Percentiles rank a stretch among this genome's conserved stretches.
Conservation (phyloP, 2,797 vertebrate genomes). For the Melanotaenia parkinsoni region DNA sequence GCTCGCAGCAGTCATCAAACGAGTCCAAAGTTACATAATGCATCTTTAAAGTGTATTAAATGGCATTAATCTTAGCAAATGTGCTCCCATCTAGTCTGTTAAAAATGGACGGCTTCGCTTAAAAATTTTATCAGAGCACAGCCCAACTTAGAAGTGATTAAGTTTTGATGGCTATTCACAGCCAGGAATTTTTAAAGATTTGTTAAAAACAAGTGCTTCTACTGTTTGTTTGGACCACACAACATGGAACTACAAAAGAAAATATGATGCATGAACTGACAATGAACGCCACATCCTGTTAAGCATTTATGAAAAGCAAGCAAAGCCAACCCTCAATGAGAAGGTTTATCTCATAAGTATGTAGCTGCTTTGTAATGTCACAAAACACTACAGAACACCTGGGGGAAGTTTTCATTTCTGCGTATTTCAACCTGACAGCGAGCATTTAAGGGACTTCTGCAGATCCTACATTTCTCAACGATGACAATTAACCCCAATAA, state of each 20-base stretch:
- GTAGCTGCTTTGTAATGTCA: too few relatives aligned
- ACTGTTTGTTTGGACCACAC: background rate
- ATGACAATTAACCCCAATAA: constrained; percentile 1
- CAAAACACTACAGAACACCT: too few relatives aligned
- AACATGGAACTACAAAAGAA: background rate
- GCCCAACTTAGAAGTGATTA: too few relatives aligned
- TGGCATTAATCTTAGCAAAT: too few relatives aligned
- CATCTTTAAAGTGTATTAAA: background rate
- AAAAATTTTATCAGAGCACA: background rate
- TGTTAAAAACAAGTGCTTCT: background rate
- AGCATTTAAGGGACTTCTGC: background rate
- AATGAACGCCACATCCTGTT: background rate
- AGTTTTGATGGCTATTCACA: background rate
- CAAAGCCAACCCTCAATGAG: background rate
- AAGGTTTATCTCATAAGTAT: too few relatives aligned
- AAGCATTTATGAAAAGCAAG: background rate
- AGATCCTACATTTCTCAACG: background rate
- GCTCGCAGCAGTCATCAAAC: too few relatives aligned
- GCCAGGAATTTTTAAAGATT: background rate
- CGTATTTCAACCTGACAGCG: background rate
- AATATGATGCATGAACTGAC: background rate
- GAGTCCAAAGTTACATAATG: too few relatives aligned
- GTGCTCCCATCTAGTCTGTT: background rate
- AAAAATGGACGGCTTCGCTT: background rate
- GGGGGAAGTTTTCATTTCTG: background rate